Evolutionary conservation across 2,113 vertebrate species (phyloP).

Genomic region (Rhagologus leucostigma): DNA sequence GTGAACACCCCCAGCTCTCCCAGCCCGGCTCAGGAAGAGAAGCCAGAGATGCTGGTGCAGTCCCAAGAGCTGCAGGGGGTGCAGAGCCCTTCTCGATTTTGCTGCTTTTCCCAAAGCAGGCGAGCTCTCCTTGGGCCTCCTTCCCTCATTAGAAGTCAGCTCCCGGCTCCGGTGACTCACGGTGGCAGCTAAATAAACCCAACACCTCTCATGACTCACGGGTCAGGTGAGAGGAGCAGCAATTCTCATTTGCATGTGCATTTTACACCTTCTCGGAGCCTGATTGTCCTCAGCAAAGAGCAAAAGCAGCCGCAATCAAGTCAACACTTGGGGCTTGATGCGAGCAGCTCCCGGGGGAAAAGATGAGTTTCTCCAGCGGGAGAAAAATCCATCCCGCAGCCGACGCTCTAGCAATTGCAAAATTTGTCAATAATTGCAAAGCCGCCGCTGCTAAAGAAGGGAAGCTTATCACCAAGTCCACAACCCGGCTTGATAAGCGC

Average conservation of each 20-base stretch:
- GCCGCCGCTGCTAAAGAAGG: not conserved
- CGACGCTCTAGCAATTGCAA: not conserved
- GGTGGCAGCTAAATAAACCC: not conserved
- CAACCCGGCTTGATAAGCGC: not conserved
- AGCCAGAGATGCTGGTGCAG: not conserved
- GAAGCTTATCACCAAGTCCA: not conserved
- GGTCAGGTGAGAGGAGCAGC: conserved; percentile 38
- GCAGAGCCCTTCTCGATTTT: not conserved
- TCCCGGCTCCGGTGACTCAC: conserved; percentile 32
- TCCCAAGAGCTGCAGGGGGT: not conserved
- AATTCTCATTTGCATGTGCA: not conserved
- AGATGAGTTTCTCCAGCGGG: not conserved
- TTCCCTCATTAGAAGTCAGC: not conserved
- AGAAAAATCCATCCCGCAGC: not conserved
- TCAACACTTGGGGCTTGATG: not conserved
- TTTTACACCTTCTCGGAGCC: not conserved
- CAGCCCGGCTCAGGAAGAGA: not conserved
- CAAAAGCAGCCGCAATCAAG: not conserved
- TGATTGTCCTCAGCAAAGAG: not conserved
- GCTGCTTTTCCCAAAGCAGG: not conserved
- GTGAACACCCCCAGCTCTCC: not conserved
- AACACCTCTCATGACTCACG: conserved; percentile 37
- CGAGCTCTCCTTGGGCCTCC: not conserved
- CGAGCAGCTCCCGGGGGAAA: not conserved
- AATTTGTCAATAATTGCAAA: not conserved